Conservation (phyloP, 2,888 invertebrate species). For the Harpagoxenus sublaevis region DNA sequence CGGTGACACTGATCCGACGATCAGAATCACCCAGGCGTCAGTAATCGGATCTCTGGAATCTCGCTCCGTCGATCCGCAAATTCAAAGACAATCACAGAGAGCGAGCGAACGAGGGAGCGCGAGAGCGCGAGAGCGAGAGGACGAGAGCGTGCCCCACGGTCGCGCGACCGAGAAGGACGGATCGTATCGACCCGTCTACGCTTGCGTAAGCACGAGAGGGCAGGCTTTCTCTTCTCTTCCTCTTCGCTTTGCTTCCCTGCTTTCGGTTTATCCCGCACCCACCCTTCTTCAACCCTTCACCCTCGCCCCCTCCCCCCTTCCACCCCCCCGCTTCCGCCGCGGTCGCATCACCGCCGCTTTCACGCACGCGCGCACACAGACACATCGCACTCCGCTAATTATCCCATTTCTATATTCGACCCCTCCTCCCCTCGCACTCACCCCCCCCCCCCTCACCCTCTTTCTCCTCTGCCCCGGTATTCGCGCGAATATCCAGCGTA, state of each 20-base stretch:
- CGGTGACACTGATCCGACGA: constrained; percentile 63
- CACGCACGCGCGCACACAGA: constrained; percentile 47
- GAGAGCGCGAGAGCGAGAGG: neutral
- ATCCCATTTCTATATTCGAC: constrained; percentile 19
- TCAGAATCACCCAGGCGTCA: constrained; percentile 26
- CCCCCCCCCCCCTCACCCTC: neutral
- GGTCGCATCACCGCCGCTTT: neutral
- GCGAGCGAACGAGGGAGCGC: neutral
- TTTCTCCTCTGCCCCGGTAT: neutral
- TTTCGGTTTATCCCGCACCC: constrained; percentile 32
- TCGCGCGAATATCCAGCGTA: constrained; percentile 8
- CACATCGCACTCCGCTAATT: constrained; percentile 24
- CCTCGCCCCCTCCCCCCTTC: neutral
- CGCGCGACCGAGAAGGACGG: constrained; percentile 36
- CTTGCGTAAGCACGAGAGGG: constrained; percentile 51
- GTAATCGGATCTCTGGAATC: constrained; percentile 57
- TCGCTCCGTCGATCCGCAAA: constrained; percentile 83
- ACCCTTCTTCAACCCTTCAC: neutral
- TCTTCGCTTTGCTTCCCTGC: constrained; percentile 44
- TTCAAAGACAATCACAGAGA: constrained; percentile 80
- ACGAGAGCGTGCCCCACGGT: neutral
- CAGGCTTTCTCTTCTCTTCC: constrained; percentile 47
- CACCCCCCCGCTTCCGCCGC: neutral
- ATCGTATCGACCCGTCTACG: constrained; percentile 51
- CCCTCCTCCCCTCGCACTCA: neutral